Evolutionary conservation across 2,888 invertebrate species (phyloP), one percentile per base, ranked within the genome.

Genomic region (Loripinus fragilis): DNA sequence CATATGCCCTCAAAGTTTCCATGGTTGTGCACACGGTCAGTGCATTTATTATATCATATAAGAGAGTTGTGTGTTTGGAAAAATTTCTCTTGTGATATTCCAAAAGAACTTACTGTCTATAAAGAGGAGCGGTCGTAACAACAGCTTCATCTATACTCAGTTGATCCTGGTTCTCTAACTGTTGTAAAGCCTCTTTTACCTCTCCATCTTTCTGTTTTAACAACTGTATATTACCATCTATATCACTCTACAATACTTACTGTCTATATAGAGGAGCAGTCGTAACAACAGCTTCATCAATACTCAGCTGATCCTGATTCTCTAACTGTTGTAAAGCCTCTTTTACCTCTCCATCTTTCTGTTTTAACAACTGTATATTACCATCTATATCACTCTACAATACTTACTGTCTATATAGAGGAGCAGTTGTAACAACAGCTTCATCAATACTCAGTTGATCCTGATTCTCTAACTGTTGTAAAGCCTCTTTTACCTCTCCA

Each of bases 231-330:
- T 15, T 41, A 10, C 41, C 7, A 15, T 41, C 41, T 41, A 41
- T 15, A 41, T 41, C 7, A 10, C n/a, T 20, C 45, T 20, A 45
- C 45, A 20, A 45, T 3, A 45, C 96, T 95, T 93, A 97, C 96
- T 99, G 99, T 94, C 97, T 97, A 92, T 98, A 98, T 66, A 99
- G 94, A 0, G 99, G 99, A 33, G 99, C 97, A 73, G 98, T 98
- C 0, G 99, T 98, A 28, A 97, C 97, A 45, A 99, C 98, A 75
- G 98, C 98, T 93, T 99, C 98, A 94, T 99, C 99, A 55, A 98
- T 97, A 94, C 97, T 97, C 25, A 93, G 72, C 65, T 91, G 89
- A 38, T 91, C 91, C 23, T 88, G 85, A 55, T 85, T 88, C 41
- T 92, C 90, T 85, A 92, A 87, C 78, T 90, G 91, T 25, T 85